A percentile compares a stretch with the other conserved stretches of the same genome.
phyloP scores from a whole-genome alignment of 2,113 vertebrate species.

The Tringa solitaria region DNA sequence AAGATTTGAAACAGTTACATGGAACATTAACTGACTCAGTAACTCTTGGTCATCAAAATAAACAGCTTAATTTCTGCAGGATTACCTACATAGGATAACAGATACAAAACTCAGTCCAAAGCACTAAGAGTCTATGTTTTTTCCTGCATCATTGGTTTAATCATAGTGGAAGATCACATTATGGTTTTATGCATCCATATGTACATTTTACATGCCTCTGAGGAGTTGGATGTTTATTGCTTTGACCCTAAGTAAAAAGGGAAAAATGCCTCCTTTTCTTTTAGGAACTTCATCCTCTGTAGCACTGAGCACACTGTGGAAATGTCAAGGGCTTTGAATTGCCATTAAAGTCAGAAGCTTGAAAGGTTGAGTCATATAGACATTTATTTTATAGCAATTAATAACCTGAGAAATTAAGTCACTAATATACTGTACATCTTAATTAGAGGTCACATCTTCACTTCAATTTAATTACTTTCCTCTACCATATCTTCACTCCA shows the following conservation, averaged over 20 bases:
- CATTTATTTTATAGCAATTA: slow-evolving; percentile 48
- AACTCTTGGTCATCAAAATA: background rate
- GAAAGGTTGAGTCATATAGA: slow-evolving; percentile 46
- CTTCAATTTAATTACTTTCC: slow-evolving; percentile 23
- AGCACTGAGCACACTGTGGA: background rate
- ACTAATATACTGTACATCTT: slow-evolving; percentile 7
- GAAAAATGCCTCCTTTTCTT: background rate
- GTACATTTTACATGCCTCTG: background rate
- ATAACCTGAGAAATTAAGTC: slow-evolving; percentile 50
- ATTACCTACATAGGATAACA: background rate
- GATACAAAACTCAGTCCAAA: background rate
- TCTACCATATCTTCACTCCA: background rate
- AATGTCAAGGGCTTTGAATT: slow-evolving; percentile 56
- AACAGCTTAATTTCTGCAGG: background rate
- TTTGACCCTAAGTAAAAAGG: slow-evolving; percentile 15
- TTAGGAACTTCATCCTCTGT: background rate
- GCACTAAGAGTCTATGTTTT: background rate
- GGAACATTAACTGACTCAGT: background rate
- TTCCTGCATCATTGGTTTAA: background rate
- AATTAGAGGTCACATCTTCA: slow-evolving; percentile 25
- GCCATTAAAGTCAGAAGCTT: slow-evolving; percentile 15
- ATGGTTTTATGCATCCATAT: background rate
- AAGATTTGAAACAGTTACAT: background rate
- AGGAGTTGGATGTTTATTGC: background rate
- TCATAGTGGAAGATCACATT: background rate